These are phyloP conservation scores for Sinocyclocheilus grahami DNA, from an alignment of 2,113 vertebrate genomes.

Conservation along the genomic window DNA sequence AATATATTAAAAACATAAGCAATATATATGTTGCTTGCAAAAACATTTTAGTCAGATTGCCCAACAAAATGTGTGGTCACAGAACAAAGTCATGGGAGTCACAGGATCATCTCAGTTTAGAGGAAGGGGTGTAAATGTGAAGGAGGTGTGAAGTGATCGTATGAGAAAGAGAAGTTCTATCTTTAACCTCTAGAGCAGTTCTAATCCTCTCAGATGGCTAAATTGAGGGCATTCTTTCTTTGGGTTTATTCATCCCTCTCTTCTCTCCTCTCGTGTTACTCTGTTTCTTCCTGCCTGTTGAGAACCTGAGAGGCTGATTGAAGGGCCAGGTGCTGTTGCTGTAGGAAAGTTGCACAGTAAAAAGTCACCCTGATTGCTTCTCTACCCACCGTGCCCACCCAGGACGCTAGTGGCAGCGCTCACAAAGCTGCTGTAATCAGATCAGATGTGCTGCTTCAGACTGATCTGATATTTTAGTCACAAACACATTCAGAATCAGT, in stretches of 20 bases:
- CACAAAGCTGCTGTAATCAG: constrained; percentile 32
- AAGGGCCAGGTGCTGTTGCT: constrained; percentile 52
- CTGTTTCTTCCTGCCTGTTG: constrained; percentile 45
- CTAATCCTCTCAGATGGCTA: constrained; percentile 49
- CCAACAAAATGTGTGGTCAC: neutral
- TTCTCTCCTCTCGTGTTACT: constrained; percentile 46
- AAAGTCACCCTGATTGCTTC: constrained; percentile 29
- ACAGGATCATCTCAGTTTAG: neutral
- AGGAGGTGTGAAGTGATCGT: neutral
- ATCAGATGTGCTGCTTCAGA: constrained; percentile 11
- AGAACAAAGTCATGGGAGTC: neutral
- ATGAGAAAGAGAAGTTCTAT: constrained; percentile 44
- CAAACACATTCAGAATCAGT: neutral
- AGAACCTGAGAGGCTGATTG: constrained; percentile 35
- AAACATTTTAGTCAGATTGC: neutral
- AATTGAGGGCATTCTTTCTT: constrained; percentile 46
- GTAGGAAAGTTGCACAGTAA: constrained; percentile 12
- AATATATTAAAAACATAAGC: neutral
- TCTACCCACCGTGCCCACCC: constrained; percentile 36
- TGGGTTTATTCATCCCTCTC: constrained; percentile 42
- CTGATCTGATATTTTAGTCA: neutral
- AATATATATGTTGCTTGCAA: neutral
- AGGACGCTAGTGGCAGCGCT: constrained; percentile 4
- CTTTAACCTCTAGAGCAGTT: constrained; percentile 15
- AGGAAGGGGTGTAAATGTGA: neutral